Evolutionary conservation across 2,113 vertebrate species (phyloP).

Genomic region (Coryphaenoides rupestris): DNA sequence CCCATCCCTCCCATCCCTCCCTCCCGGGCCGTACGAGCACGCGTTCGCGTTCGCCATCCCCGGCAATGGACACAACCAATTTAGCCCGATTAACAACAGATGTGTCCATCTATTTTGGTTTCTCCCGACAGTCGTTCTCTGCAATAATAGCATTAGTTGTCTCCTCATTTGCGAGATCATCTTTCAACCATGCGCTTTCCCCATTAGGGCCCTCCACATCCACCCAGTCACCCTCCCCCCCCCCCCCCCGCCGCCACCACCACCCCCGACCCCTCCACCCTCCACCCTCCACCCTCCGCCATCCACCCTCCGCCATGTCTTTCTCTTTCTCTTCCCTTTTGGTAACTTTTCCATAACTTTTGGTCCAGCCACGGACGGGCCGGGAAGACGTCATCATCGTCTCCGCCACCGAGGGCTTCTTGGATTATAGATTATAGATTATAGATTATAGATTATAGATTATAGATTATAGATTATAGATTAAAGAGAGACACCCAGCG

Average conservation of each 20-base stretch:
- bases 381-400: conserved; percentile 27
- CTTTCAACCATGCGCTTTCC: conserved; percentile 59
- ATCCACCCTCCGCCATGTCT: too few relatives aligned
- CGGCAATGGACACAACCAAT: conserved; percentile 61
- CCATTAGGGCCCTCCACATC: conserved; percentile 32
- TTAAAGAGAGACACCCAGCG: too few relatives aligned
- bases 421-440: conserved; percentile 4
- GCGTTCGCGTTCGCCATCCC: conserved; percentile 39
- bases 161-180: conserved; percentile 57
- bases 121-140: conserved; percentile 48
- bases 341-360: conserved; percentile 52
- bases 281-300: too few relatives aligned
- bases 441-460: too few relatives aligned
- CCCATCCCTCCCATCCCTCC: too few relatives aligned
- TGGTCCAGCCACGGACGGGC: conserved; percentile 25
- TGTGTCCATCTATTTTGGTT: conserved; percentile 58
- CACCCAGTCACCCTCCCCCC: too few relatives aligned
- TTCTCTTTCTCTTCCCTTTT: too few relatives aligned
- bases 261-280: too few relatives aligned
- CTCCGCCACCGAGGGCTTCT: conserved; percentile 42
- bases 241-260: too few relatives aligned
- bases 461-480: too few relatives aligned
- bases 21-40: too few relatives aligned
- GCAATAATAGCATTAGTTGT: conserved; percentile 59
- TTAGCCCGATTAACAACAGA: conserved; percentile 64